Evolutionary conservation across 2,113 vertebrate genomes (phyloP), one percentile per base, ranked within the genome.

Genomic region (Verasper variegatus): DNA sequence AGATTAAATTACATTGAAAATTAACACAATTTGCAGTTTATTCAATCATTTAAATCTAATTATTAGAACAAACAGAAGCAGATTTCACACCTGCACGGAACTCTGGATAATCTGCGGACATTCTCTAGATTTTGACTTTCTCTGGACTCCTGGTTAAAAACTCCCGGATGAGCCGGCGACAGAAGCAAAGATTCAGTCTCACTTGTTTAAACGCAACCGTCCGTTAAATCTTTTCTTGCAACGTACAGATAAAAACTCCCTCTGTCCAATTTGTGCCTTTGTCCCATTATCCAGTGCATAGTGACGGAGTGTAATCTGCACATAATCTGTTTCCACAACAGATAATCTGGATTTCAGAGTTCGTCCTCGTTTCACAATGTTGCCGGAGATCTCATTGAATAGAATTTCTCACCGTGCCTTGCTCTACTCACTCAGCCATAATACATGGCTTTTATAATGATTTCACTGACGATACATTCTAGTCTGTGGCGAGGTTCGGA

Each of bases 291-390:
- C 40, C 35, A 49, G 3, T n/a, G 52, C 69, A 26, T 6, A 3
- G 49, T 17, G n/a, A 18, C 61, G 37, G 64, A 0, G 42, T 78
- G 63, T 84, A 74, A 77, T 85, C 70, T 71, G 21, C 27, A 51
- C 35, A 8, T 82, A 83, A 27, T 66, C 78, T 62, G 4, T 40
- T 58, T 40, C 67, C 1, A 61, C 62, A 62, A 8, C 63, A 78
- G 71, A 83, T 85, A 55, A 85, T 75, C 74, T 68, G 74, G 60
- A 69, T 68, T 68, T 63, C 35, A 24, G 45, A n/a, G 56, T 66
- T 78, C 31, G 42, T 67, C 65, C 60, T 81, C 60, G 15, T 76
- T 76, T 74, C 64, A 57, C 57, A 37, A 21, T 55, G n/a, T 54
- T 68, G 62, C 51, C 21, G 81, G 2, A 65, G 71, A 49, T 54